phyloP scores from a whole-genome alignment of 2,888 invertebrate species.

The Ichneumoninae sp. region DNA sequence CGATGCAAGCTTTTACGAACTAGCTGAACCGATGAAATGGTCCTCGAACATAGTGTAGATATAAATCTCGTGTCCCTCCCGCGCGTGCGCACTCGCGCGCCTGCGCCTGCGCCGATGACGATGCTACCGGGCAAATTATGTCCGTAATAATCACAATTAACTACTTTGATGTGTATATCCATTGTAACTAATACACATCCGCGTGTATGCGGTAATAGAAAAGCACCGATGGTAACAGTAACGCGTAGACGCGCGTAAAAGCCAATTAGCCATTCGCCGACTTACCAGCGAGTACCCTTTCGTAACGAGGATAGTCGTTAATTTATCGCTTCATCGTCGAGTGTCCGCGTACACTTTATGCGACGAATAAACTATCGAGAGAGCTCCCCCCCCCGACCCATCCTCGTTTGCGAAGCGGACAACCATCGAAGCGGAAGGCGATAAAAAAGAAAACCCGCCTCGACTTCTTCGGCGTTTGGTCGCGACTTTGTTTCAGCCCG shows the following conservation, averaged over 20 bases:
- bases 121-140: slow-evolving; percentile 32
- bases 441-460: background rate
- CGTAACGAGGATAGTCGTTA: background rate
- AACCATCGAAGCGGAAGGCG: background rate
- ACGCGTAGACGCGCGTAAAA: background rate
- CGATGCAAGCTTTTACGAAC: no score
- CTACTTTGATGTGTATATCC: slow-evolving; percentile 52
- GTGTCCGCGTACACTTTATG: background rate
- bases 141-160: slow-evolving; percentile 56
- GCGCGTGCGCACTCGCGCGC: background rate
- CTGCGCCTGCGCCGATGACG: slow-evolving; percentile 12
- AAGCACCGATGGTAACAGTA: background rate
- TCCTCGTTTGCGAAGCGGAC: background rate
- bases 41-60: slow-evolving; percentile 33
- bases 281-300: background rate
- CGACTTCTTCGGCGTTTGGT: slow-evolving; percentile 3
- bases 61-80: slow-evolving; percentile 44
- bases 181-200: background rate
- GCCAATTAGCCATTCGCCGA: slow-evolving; percentile 13
- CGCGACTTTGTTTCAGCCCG: background rate
- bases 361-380: background rate
- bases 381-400: background rate
- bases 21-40: no score
- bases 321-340: slow-evolving; percentile 16
- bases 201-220: background rate